Base-by-base conservation (phyloP, 2,888 invertebrate genomes). In the Augochlorella aurata region DNA sequence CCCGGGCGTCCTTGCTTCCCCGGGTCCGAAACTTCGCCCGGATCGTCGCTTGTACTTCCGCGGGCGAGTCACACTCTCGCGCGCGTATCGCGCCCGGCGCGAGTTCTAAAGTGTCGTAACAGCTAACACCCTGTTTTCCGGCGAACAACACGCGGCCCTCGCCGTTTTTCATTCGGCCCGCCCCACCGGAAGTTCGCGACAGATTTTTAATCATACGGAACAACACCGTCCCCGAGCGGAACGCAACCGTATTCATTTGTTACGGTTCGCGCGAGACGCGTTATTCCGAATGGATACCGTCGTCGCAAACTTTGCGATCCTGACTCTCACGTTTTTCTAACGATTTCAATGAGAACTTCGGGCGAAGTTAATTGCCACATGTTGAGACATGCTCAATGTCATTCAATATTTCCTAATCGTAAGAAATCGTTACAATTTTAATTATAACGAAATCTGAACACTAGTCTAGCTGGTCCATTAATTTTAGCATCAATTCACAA, bases 101-200 rank as follows among this genome's bases (percentile, higher is more conserved):
- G 86, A 89, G 87, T 88, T 89, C 84, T 78, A 63, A 88, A 89
- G 83, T 88, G 83, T 81, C 84, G 71, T 84, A 88, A 88, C 88
- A 73, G 84, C 83, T 86, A 86, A 88, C 83, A 86, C 88, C 83
- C 84, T 81, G 87, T 85, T 85, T 89, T 81, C 81, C 84, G 82
- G 80, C 66, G 83, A 67, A 24, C 81, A 82, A 77, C 84, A 71
- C 79, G 58, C 77, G 38, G 45, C 38, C 67, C 71, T 1, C 58
- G 14, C 50, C 77, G 66, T 87, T 86, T 85, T 87, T 87, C 77
- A 58, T 72, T 82, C 79, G 73, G 74, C 71, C 75, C 78, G 65
- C 82, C 21, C 24, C 18, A n/a, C 14, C 44, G 74, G 29, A 85
- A 83, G 38, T 63, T 58, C n/a, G 14, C 71, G 50, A 77, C 67